A percentile compares a stretch with the other conserved stretches of the same genome.
Conservation (phyloP, 2,113 vertebrate species). For the Perognathus longimembris region DNA sequence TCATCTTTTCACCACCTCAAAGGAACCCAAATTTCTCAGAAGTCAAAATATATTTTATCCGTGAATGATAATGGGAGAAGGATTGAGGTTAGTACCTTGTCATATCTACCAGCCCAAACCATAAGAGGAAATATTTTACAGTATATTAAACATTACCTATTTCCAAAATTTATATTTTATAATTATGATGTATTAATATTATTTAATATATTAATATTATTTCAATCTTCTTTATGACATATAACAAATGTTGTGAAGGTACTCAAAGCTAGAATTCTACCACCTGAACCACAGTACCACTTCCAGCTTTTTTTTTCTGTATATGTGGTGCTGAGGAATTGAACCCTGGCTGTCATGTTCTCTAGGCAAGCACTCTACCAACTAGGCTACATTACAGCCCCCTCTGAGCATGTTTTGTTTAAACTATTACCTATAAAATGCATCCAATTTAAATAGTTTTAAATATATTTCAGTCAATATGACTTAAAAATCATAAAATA, state of each 20-base stretch:
- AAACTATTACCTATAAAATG: not conserved
- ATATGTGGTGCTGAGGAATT: no score
- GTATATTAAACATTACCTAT: not conserved
- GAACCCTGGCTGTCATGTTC: no score
- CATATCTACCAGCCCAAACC: not conserved
- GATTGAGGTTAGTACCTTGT: not conserved
- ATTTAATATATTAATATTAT: not conserved
- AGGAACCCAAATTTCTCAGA: not conserved
- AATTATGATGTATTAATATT: not conserved
- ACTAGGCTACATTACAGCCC: no score
- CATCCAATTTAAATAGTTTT: not conserved
- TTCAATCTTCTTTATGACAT: not conserved
- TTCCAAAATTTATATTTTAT: not conserved
- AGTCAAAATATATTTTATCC: not conserved
- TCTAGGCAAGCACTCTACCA: no score
- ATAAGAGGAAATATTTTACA: not conserved
- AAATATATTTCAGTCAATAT: not conserved
- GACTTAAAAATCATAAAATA: not conserved
- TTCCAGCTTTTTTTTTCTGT: no score
- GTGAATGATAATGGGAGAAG: not conserved
- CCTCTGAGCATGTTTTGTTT: not conserved
- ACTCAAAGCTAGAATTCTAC: no score
- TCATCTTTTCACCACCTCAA: not conserved
- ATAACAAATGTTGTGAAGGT: constrained; percentile 23
- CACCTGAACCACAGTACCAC: no score